phyloP scores from a whole-genome alignment of 1,140 invertebrate genomes.

The Leptinotarsa texana region DNA sequence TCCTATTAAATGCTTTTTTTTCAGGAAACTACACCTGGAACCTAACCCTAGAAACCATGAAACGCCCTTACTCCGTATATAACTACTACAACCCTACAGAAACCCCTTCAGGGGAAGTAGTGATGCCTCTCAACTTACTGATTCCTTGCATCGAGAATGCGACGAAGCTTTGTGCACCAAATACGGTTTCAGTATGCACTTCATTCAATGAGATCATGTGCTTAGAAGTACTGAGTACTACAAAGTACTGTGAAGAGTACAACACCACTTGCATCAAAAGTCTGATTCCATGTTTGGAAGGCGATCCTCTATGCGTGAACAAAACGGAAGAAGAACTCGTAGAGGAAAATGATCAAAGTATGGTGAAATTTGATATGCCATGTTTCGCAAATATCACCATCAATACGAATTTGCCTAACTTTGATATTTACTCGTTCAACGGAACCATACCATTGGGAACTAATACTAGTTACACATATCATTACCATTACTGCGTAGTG shows the following conservation, averaged over 20 bases:
- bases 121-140: constrained; percentile 32
- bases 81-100: constrained; percentile 34
- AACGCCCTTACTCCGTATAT: constrained; percentile 30
- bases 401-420: constrained; percentile 35
- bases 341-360: not conserved
- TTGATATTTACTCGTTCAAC: constrained; percentile 34
- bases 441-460: constrained; percentile 32
- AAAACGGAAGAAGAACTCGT: constrained; percentile 32
- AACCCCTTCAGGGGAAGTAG: constrained; percentile 34
- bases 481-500: constrained; percentile 35
- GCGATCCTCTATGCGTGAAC: constrained; percentile 32
- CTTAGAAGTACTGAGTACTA: constrained; percentile 13
- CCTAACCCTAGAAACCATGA: constrained; percentile 25
- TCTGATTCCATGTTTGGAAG: constrained; percentile 30
- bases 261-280: constrained; percentile 31
- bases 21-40: constrained; percentile 32
- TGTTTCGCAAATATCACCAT: constrained; percentile 40
- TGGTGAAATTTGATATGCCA: constrained; percentile 20
- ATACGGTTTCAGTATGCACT: constrained; percentile 31
- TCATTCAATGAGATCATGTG: constrained; percentile 40
- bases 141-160: constrained; percentile 35
- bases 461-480: constrained; percentile 36
- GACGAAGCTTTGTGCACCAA: constrained; percentile 31
- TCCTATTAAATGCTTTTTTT: not conserved
- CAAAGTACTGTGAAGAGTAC: constrained; percentile 28